Base-by-base conservation (phyloP, 2,888 invertebrate species). In the Chouioia cunea region DNA sequence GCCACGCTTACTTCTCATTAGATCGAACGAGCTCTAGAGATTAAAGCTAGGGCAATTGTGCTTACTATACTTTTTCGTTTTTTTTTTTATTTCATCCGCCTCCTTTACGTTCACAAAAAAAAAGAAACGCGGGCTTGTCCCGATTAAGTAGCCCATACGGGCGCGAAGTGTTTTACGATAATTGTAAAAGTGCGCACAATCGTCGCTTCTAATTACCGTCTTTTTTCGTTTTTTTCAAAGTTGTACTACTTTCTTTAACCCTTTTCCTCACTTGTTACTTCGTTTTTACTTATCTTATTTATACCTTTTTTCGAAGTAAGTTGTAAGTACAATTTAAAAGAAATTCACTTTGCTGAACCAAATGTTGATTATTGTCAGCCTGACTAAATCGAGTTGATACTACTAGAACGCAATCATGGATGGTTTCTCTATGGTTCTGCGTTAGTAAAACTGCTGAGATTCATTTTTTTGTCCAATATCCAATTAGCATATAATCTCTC, bases 141-240 rank as follows among this genome's bases (percentile, higher is more conserved):
- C 63, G 66, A 67, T 71, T 71, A 67, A 71, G 66, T 63, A 64
- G 67, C 56, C 65, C 60, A 60, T 27, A 53, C 44, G 56, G 16
- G 59, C 53, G 53, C 63, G 64, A 71, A 67, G 59, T 71, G 63
- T 56, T 71, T 67, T 67, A 71, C 66, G 67, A 64, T 71, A 67
- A 71, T 71, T 67, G 63, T 71, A 71, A 71, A 71, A 71, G 36
- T 64, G 44, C 64, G 64, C 54, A 53, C 64, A 67, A 67, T 67
- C 67, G 64, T 67, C 67, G 59, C 58, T 67, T 67, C 71, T 67
- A 71, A 71, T 67, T 71, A 71, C 64, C 58, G 52, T 66, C 18
- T 58, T 15, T 44, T 23, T n/a, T 14, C 50, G 6, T 46, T 20
- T n/a, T 16, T 12, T 36, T 67, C 58, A n/a, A n/a, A n/a, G n/a